phyloP scores from a whole-genome alignment of 2,888 invertebrate genomes.

The Thecophora atra region DNA sequence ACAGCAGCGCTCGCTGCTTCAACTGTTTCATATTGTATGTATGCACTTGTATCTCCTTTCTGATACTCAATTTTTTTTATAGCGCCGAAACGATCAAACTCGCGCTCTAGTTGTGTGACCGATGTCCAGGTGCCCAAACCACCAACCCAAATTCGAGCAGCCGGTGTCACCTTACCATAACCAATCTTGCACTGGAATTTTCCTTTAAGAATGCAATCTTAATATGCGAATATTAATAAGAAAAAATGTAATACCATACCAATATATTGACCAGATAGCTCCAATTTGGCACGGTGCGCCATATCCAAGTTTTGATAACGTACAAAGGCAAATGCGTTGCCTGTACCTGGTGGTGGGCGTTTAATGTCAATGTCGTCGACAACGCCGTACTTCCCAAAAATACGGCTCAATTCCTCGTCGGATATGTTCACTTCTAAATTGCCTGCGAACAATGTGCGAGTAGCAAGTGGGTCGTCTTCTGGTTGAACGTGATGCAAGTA shows the following conservation, averaged over 20 bases:
- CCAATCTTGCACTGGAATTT: slow-evolving; percentile 99
- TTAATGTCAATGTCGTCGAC: slow-evolving; percentile 99
- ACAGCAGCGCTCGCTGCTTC: slow-evolving; percentile 98
- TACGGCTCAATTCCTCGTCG: slow-evolving; percentile 90
- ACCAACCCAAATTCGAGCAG: slow-evolving; percentile 97
- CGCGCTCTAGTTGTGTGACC: slow-evolving; percentile 88
- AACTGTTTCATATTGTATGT: slow-evolving; percentile 95
- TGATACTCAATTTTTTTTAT: slow-evolving; percentile 98
- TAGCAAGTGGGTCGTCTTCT: slow-evolving; percentile 95
- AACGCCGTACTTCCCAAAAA: slow-evolving; percentile 94
- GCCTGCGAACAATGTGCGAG: slow-evolving; percentile 96
- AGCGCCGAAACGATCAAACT: slow-evolving; percentile 97
- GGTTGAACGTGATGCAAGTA: slow-evolving; percentile 95
- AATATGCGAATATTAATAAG: too few relatives aligned
- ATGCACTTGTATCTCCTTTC: slow-evolving; percentile 93
- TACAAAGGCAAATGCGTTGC: slow-evolving; percentile 97
- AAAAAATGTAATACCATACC: slow-evolving; percentile 67
- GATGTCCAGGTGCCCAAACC: slow-evolving; percentile 97
- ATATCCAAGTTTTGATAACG: slow-evolving; percentile 95
- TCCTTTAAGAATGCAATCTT: not conserved
- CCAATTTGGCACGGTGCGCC: slow-evolving; percentile 95
- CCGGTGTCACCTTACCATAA: slow-evolving; percentile 98
- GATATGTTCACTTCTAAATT: slow-evolving; percentile 98
- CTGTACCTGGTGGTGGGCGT: slow-evolving; percentile 93
- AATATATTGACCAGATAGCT: slow-evolving; percentile 95